Evolutionary conservation across 1,140 invertebrate species (phyloP), one percentile per base, ranked within the genome.

Genomic region (Orussus abietinus): DNA sequence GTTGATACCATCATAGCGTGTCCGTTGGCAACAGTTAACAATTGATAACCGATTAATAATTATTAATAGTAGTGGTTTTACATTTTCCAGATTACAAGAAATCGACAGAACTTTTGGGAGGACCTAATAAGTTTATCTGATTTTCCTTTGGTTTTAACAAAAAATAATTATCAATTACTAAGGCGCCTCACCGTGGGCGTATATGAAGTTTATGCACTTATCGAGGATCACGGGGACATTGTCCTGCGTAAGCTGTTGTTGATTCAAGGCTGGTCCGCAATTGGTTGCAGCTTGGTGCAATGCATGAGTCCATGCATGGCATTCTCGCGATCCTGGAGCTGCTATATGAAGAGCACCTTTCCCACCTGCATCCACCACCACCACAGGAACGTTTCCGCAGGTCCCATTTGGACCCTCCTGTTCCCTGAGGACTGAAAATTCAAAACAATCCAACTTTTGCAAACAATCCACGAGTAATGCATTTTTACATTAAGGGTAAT

Each of bases 151-250:
- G 12, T 15, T 37, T 39, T 42, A 45, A 38, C 15, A 9, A 21
- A 35, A 37, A 1, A 42, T 9, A 26, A 28, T 28, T 28, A n/a
- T 14, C 22, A 0, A 13, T 13, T n/a, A 30, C 18, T 4, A 39
- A 10, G 1, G 12, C 13, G 50, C n/a, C 66, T 66, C 75, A 88
- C 87, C 91, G 63, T 92, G 80, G 10, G 83, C 80, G 51, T 87
- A 88, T 41, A 94, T 83, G 57, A 92, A 92, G 57, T 88, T 90
- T 26, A 93, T 83, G 66, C 90, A 94, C 64, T 91, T 92, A 50
- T 93, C 88, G 2, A 95, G 85, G 38, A 94, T 83, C 10, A 90
- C 85, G 14, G 91, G 91, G 18, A 94, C 80, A 64, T 92, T 81
- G 45, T 91, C 86, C 50, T 84, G 81, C 4, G 88, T 92, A 17